These are phyloP conservation scores for Chondrosia reniformis DNA, from an alignment of 37 sponge, comb jelly and placozoan species.

Conservation along the genomic window DNA sequence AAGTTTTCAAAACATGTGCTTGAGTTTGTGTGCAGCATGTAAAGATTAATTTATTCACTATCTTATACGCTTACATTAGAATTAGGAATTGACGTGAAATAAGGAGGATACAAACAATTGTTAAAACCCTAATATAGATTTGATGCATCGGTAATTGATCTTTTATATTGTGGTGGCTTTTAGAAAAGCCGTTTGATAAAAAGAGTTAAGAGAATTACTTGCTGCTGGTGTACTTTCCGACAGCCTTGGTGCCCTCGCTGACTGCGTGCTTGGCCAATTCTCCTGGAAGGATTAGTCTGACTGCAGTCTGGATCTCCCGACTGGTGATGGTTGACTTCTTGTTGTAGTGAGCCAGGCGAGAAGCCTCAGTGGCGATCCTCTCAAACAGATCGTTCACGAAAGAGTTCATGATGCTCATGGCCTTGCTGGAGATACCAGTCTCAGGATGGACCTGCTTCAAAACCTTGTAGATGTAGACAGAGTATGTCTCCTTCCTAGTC, in stretches of 20 bases:
- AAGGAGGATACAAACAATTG: constrained; percentile 4
- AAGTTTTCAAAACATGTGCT: too few relatives aligned
- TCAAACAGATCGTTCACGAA: constrained; percentile 99
- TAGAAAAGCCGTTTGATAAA: constrained; percentile 57
- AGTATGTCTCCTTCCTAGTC: constrained; percentile 89
- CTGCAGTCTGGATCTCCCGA: constrained; percentile 96
- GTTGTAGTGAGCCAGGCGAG: constrained; percentile 98
- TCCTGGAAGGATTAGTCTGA: constrained; percentile 91
- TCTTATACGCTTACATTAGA: not conserved
- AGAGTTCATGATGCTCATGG: constrained; percentile 99
- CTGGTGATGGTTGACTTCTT: constrained; percentile 94
- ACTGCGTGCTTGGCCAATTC: constrained; percentile 97
- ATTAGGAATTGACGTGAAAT: too few relatives aligned
- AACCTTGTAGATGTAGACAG: constrained; percentile 99
- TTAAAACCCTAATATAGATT: not conserved
- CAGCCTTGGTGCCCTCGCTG: constrained; percentile 98
- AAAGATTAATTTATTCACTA: too few relatives aligned
- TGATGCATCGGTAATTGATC: not conserved
- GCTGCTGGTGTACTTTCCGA: constrained; percentile 99
- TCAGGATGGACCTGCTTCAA: constrained; percentile 98
- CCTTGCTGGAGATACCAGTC: constrained; percentile 95
- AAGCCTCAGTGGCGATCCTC: constrained; percentile 85
- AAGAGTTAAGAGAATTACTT: constrained; percentile 46
- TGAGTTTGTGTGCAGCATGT: too few relatives aligned
- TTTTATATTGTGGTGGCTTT: constrained; percentile 60